Conservation (phyloP, 2,888 invertebrate species). For the Galerucella pusilla region DNA sequence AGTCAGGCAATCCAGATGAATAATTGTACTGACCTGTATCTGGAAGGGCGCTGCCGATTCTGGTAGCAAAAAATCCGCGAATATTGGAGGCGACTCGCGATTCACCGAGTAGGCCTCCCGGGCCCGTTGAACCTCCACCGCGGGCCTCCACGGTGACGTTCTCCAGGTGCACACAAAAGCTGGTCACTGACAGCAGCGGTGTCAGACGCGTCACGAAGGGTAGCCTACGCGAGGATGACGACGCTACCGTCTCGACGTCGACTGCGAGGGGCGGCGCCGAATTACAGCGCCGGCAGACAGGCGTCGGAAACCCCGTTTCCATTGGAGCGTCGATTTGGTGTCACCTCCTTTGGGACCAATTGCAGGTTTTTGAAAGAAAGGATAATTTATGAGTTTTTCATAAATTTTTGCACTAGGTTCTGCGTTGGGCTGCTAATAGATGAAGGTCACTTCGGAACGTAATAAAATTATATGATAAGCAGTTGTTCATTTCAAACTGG, state of each 20-base stretch:
- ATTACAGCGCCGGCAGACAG: constrained; percentile 48
- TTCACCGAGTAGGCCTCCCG: constrained; percentile 72
- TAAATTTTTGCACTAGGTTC: constrained; percentile 31
- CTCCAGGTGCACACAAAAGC: constrained; percentile 61
- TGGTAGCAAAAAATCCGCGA: constrained; percentile 77
- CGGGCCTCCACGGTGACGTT: constrained; percentile 64
- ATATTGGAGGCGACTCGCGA: constrained; percentile 79
- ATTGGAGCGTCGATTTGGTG: constrained; percentile 44
- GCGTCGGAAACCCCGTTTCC: constrained; percentile 43
- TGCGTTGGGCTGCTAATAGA: background rate
- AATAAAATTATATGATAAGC: background rate
- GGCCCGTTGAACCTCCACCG: constrained; percentile 58
- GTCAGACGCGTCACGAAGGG: constrained; percentile 55
- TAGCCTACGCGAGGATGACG: constrained; percentile 63
- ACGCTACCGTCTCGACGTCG: constrained; percentile 49
- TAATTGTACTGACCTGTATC: constrained; percentile 74
- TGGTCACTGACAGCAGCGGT: constrained; percentile 42
- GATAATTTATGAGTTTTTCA: constrained; percentile 43
- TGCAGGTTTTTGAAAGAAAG: constrained; percentile 29
- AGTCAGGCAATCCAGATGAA: background rate
- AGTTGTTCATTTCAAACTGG: background rate
- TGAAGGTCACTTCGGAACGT: constrained; percentile 8
- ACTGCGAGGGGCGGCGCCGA: constrained; percentile 59
- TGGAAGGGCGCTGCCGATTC: constrained; percentile 75
- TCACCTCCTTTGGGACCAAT: constrained; percentile 58